Base-by-base conservation (phyloP, 2,797 vertebrate genomes). In the Hydrolagus colliei region DNA sequence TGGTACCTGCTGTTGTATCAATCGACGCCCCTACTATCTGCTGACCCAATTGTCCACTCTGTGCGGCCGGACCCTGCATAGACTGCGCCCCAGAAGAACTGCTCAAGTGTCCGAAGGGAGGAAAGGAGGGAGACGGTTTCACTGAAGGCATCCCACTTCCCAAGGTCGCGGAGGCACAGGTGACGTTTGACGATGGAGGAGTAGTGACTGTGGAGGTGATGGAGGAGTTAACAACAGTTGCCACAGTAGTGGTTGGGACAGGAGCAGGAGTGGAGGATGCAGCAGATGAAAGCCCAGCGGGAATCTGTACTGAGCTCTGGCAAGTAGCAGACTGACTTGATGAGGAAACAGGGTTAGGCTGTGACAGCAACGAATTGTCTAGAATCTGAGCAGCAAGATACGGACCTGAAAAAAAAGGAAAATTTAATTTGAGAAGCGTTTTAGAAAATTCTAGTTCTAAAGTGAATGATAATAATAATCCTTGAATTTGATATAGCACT, bases 301-400 rank as follows among this genome's bases (percentile, higher is more conserved):
- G 86, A 75, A 88, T 90, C 85, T 90, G 52, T 86, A 88, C 88
- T 73, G 94, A 90, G 79, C 92, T 91, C 90, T 95, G 94, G 86
- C 94, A 87, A 86, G 95, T 93, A 87, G 93, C 88, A 1, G 95
- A 90, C 86, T 96, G 97, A 91, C 89, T 96, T 89, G 92, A 88
- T 75, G 93, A 89, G 86, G 95, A 88, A 73, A 92, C 88, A 88
- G 96, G 94, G 89, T 92, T 95, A 87, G 95, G 96, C 90, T 99
- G 98, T 41, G 94, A 94, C 87, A 99, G 96, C 86, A 98, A 93
- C 76, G 97, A 97, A 89, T 93, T 92, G 92, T 99, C 97, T 92
- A 99, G 91, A 88, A 96, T 93, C 92, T 98, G 98, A 62, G 97
- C 96, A 89, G 98, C 95, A 91, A 99, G 96, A 89, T 98, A 98